phyloP scores from a whole-genome alignment of 1,140 invertebrate species.

The Drepana arcuata region DNA sequence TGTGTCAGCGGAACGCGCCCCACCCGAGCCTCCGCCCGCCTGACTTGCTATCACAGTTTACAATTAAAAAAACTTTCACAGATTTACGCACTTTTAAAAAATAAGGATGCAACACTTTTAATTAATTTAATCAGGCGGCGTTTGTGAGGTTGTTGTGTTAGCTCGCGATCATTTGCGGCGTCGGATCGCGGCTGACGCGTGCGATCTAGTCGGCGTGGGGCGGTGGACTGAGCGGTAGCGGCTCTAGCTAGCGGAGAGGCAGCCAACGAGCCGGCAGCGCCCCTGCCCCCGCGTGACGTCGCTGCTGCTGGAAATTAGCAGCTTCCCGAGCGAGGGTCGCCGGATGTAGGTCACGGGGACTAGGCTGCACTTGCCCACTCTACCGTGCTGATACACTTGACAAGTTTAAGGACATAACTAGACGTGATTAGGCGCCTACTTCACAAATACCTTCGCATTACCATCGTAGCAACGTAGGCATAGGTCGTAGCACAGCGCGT shows the following conservation, averaged over 20 bases:
- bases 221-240: constrained; percentile 46
- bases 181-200: constrained; percentile 30
- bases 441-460: constrained; percentile 1
- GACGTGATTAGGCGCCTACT: constrained; percentile 35
- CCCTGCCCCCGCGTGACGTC: constrained; percentile 48
- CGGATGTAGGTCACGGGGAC: constrained; percentile 68
- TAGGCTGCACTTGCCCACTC: constrained; percentile 63
- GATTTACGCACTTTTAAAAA: constrained; percentile 49
- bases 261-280: constrained; percentile 34
- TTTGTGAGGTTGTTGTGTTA: constrained; percentile 25
- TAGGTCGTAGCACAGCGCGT: no score
- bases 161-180: constrained; percentile 20
- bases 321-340: constrained; percentile 68
- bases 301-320: constrained; percentile 63
- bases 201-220: constrained; percentile 35
- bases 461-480: no score
- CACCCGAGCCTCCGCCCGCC: constrained; percentile 51
- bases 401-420: constrained; percentile 67
- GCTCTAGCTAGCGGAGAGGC: no score
- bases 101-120: constrained; percentile 36
- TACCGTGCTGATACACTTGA: constrained; percentile 59
- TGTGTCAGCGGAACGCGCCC: constrained; percentile 63
- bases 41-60: constrained; percentile 47
- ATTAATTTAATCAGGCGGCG: constrained; percentile 31
- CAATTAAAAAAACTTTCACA: constrained; percentile 35